Conservation (phyloP, 2,113 vertebrate species). For the Panurus biarmicus region DNA sequence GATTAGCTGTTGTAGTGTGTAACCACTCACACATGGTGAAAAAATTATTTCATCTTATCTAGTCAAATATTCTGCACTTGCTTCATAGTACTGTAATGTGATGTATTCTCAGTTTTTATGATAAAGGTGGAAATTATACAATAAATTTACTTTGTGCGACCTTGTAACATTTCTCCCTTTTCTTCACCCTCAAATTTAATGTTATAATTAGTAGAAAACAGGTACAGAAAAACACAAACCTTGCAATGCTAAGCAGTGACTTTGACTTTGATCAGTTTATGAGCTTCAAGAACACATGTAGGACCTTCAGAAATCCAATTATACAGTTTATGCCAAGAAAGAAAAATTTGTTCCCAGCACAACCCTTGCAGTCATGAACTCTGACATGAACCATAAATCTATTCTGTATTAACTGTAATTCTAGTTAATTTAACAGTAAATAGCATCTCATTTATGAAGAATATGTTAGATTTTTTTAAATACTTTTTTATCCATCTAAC, state of each 20-base stretch:
- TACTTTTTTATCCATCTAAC: neutral
- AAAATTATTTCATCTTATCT: neutral
- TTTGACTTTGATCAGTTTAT: constrained; percentile 12
- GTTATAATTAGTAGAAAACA: neutral
- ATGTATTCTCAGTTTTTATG: neutral
- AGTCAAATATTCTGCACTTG: neutral
- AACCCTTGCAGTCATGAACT: neutral
- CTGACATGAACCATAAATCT: neutral
- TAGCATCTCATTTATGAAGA: neutral
- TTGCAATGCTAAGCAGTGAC: neutral
- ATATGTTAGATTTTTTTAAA: neutral
- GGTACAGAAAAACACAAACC: neutral
- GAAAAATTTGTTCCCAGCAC: neutral
- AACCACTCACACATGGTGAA: neutral
- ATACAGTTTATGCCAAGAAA: neutral
- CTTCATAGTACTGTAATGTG: neutral
- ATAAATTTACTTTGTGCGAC: neutral
- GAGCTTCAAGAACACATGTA: neutral
- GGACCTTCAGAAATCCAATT: constrained; percentile 2
- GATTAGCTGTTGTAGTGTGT: neutral
- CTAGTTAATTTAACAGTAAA: neutral
- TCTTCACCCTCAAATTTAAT: neutral
- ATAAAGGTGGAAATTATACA: neutral
- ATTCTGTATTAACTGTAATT: neutral
- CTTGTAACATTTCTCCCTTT: neutral